Conservation (phyloP, 2,113 vertebrate species). For the Dipodomys stephensi region DNA sequence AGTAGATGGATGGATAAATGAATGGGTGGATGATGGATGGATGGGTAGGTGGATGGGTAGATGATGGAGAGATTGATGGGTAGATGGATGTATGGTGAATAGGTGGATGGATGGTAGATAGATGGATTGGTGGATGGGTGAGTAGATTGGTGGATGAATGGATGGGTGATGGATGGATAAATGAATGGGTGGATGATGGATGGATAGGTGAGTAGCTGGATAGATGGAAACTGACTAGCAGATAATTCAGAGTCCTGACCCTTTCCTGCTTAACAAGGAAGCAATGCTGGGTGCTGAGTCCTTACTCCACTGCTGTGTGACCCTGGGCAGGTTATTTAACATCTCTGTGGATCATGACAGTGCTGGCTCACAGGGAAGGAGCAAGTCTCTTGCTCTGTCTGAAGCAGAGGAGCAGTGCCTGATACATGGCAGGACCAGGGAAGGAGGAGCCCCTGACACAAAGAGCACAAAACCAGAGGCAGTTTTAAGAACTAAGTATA, state of each 20-base stretch:
- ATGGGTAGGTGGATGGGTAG: no score
- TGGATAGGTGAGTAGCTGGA: accelerated
- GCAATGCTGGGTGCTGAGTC: background rate
- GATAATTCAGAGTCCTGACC: background rate
- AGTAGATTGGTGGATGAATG: no score
- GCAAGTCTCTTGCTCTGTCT: background rate
- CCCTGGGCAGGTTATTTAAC: background rate
- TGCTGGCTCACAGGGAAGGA: background rate
- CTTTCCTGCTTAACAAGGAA: background rate
- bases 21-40: no score
- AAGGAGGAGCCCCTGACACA: background rate
- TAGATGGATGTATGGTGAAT: background rate
- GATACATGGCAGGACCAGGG: background rate
- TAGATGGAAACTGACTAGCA: background rate
- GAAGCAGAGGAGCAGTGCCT: no score
- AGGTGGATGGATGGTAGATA: background rate
- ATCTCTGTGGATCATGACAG: background rate
- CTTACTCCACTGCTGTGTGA: background rate
- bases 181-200: background rate
- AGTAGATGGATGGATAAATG: background rate
- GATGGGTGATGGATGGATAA: background rate
- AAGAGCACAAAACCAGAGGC: background rate
- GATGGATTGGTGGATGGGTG: no score
- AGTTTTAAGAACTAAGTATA: background rate
- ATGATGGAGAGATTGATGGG: background rate